Evolutionary conservation across 2,888 invertebrate genomes (phyloP).

Genomic region (Argyra leucocephala): DNA sequence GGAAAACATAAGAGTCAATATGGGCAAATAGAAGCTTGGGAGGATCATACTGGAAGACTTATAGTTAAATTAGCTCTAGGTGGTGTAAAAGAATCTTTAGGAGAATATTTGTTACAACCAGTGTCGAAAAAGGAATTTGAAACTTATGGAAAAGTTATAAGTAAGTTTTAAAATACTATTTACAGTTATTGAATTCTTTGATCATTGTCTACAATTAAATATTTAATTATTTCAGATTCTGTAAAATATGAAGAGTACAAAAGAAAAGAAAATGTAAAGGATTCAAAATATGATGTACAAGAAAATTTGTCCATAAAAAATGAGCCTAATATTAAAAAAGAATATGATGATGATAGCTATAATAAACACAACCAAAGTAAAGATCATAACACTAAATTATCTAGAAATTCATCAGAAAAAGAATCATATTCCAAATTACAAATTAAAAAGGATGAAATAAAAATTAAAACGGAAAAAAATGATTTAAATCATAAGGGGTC

Average conservation of each 20-base stretch:
- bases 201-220: slow-evolving; percentile 13
- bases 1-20: slow-evolving; percentile 71
- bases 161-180: slow-evolving; percentile 50
- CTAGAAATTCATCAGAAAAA: slow-evolving; percentile 6
- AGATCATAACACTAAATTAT: slow-evolving; percentile 14
- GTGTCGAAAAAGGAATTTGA: slow-evolving; percentile 72
- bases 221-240: slow-evolving; percentile 50
- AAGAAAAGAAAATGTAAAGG: slow-evolving; percentile 41
- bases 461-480: slow-evolving; percentile 12
- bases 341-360: slow-evolving; percentile 4
- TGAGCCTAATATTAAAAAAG: background rate
- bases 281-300: slow-evolving; percentile 32
- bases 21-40: slow-evolving; percentile 73
- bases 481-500: slow-evolving; percentile 26
- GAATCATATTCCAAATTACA: too few relatives aligned
- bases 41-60: slow-evolving; percentile 71
- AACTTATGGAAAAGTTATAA: slow-evolving; percentile 75
- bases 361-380: background rate
- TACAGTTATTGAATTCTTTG: background rate
- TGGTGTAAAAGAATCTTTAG: slow-evolving; percentile 57
- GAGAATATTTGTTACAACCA: slow-evolving; percentile 67
- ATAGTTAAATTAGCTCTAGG: slow-evolving; percentile 65
- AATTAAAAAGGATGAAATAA: background rate
- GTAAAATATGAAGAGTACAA: slow-evolving; percentile 63
- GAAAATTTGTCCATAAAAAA: slow-evolving; percentile 12